phyloP scores from a whole-genome alignment of 1,140 invertebrate genomes.

The Heliconius melpomene region DNA sequence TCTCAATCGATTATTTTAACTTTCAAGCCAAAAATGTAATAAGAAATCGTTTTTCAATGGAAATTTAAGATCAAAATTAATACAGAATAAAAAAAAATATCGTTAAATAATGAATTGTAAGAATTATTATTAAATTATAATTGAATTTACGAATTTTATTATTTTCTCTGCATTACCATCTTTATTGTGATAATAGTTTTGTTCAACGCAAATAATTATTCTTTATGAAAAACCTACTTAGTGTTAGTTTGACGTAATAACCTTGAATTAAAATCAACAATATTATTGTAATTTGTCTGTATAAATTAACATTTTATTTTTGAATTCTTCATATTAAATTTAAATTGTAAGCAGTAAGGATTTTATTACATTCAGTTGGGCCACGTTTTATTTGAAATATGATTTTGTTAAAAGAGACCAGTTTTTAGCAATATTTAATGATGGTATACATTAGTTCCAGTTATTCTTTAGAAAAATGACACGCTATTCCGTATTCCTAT shows the following conservation, averaged over 20 bases:
- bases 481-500: not conserved
- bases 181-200: not conserved
- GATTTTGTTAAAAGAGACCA: not conserved
- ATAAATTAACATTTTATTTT: not conserved
- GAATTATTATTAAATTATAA: too few species aligned
- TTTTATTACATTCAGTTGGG: not conserved
- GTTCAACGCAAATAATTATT: not conserved
- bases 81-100: too few species aligned
- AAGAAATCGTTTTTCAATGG: too few species aligned
- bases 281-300: not conserved
- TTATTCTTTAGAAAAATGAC: not conserved
- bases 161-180: not conserved
- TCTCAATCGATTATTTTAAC: too few species aligned
- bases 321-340: not conserved
- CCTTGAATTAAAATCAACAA: constrained; percentile 8
- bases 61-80: too few species aligned
- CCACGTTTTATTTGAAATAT: not conserved
- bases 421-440: not conserved
- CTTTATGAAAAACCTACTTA: not conserved
- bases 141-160: not conserved
- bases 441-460: not conserved
- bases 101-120: too few species aligned
- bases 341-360: not conserved
- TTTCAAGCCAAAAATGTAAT: too few species aligned
- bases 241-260: not conserved